These are phyloP conservation scores for Vombatus ursinus DNA, from an alignment of 2,113 vertebrate genomes.

Conservation along the genomic window DNA sequence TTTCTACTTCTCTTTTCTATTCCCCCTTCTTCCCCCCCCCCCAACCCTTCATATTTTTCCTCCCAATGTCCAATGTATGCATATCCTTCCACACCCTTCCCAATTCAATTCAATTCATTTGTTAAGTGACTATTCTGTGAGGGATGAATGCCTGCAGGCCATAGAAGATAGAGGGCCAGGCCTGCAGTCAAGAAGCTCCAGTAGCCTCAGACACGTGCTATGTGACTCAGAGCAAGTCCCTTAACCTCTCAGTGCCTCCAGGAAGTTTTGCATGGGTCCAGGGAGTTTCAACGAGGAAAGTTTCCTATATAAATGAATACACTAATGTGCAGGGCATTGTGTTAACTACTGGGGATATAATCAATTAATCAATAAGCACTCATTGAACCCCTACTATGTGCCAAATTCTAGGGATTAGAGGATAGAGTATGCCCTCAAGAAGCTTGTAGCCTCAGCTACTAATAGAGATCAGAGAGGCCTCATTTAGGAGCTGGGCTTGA, in stretches of 20 bases:
- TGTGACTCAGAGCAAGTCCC: neutral
- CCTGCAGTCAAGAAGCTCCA: neutral
- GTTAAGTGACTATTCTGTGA: no score
- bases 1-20: neutral
- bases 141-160: neutral
- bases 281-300: neutral
- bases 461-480: neutral
- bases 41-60: neutral
- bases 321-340: neutral
- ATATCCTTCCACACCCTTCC: neutral
- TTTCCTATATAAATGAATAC: neutral
- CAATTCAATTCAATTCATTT: slow-evolving; percentile 22
- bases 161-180: neutral
- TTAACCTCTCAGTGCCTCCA: neutral
- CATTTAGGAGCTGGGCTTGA: neutral
- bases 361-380: no score
- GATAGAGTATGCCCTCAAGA: neutral
- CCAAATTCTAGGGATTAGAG: neutral
- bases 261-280: neutral
- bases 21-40: neutral
- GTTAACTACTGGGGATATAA: no score
- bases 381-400: neutral
- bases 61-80: neutral
- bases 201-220: neutral
- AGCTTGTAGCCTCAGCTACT: neutral